Conservation (phyloP, 2,797 vertebrate species). For the Rhynchonycteris naso region DNA sequence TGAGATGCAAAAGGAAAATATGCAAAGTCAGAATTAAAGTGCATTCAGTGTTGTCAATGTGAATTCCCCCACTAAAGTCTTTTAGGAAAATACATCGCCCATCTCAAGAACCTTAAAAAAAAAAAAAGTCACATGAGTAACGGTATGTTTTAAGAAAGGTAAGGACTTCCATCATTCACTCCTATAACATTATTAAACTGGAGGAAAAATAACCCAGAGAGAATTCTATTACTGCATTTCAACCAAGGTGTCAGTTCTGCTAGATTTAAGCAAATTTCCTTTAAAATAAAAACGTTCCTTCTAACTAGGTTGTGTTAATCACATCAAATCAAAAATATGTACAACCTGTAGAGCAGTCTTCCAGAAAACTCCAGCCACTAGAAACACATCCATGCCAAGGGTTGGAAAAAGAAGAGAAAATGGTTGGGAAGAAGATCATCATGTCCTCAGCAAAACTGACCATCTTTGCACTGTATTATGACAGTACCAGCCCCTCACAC, state of each 20-base stretch:
- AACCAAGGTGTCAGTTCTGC: neutral
- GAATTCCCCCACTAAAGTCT: neutral
- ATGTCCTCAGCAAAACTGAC: neutral
- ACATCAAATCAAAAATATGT: slow-evolving; percentile 43
- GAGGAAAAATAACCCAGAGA: neutral
- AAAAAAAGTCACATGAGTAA: neutral
- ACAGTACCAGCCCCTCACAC: neutral
- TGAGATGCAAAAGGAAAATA: neutral
- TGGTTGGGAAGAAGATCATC: neutral
- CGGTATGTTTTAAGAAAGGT: neutral
- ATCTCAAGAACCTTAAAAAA: neutral
- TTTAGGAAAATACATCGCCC: neutral
- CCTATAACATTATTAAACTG: neutral
- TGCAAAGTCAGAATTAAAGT: neutral
- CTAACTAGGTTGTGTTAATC: neutral
- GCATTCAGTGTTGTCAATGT: neutral
- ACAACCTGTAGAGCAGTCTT: neutral
- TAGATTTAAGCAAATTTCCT: neutral
- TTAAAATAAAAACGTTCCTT: slow-evolving; percentile 11
- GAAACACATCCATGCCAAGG: neutral
- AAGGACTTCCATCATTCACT: neutral
- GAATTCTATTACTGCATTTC: neutral
- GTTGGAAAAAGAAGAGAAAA: too few species aligned
- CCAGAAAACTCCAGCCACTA: slow-evolving; percentile 32
- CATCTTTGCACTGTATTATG: rapidly evolving